A percentile compares a stretch with the other conserved stretches of the same genome.
These are phyloP conservation scores for Motacilla alba DNA, from an alignment of 2,113 vertebrate genomes.

Conservation along the genomic window DNA sequence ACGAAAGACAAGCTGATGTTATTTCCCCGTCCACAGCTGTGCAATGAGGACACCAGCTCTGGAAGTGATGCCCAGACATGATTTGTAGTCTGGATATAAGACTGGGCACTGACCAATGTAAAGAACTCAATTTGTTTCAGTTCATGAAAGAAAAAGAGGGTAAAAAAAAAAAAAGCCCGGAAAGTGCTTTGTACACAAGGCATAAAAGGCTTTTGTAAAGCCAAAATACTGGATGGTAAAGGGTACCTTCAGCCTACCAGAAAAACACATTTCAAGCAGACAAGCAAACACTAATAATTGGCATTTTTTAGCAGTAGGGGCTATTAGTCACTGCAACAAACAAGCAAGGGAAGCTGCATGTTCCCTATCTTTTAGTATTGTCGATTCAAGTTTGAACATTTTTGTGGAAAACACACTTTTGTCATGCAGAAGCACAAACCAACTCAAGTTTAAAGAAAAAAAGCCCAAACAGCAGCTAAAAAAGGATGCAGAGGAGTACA, in stretches of 20 bases:
- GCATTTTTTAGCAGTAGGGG: background rate
- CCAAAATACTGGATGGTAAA: background rate
- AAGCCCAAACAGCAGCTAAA: background rate
- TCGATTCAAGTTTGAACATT: background rate
- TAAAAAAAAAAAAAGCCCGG: background rate
- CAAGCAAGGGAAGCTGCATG: background rate
- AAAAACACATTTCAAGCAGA: background rate
- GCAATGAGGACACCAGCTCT: background rate
- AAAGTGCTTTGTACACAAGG: background rate
- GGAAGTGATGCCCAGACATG: background rate
- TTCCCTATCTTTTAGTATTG: background rate
- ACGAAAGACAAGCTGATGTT: background rate
- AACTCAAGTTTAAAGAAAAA: background rate
- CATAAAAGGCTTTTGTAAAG: background rate
- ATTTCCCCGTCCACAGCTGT: background rate
- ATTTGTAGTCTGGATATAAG: background rate
- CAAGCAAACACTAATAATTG: background rate
- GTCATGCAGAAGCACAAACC: background rate
- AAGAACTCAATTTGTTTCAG: background rate
- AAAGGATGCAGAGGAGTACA: background rate
- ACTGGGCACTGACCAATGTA: background rate
- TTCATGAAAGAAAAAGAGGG: background rate
- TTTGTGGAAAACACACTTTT: background rate
- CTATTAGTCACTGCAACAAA: constrained; percentile 2
- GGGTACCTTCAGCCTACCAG: background rate